Evolutionary conservation across 1,140 invertebrate genomes (phyloP).

Genomic region (Drosophila kanapiae): DNA sequence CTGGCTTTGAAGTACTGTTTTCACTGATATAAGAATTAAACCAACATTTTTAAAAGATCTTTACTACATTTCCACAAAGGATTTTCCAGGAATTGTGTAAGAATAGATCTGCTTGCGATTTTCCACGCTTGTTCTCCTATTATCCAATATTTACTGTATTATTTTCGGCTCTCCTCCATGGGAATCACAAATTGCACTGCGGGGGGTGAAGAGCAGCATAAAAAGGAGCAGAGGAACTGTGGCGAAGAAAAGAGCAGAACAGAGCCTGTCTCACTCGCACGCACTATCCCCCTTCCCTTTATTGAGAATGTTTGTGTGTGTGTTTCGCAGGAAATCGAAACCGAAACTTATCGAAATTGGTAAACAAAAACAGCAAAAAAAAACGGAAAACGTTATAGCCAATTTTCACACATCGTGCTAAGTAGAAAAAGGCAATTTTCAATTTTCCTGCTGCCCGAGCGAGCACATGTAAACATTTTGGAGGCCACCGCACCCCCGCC

Average conservation of each 20-base stretch:
- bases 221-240: constrained; percentile 16
- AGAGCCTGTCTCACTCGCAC: constrained; percentile 24
- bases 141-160: constrained; percentile 44
- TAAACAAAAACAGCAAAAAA: constrained; percentile 57
- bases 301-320: constrained; percentile 17
- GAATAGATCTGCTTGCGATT: not conserved
- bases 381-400: constrained; percentile 48
- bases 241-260: constrained; percentile 22
- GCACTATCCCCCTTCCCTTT: constrained; percentile 3
- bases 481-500: constrained; percentile 9
- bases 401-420: constrained; percentile 69
- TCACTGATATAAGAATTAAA: too few relatives aligned
- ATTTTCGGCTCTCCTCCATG: constrained; percentile 39
- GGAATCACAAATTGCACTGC: constrained; percentile 57
- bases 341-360: constrained; percentile 70
- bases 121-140: constrained; percentile 8
- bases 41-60: too few relatives aligned
- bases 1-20: too few relatives aligned
- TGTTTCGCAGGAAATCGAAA: constrained; percentile 71
- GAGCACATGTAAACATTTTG: constrained; percentile 74
- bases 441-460: constrained; percentile 60
- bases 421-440: constrained; percentile 71
- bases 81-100: not conserved
- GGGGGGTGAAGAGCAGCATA: constrained; percentile 56
- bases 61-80: too few relatives aligned